Evolutionary conservation across 1,140 invertebrate genomes (phyloP).

Genomic region (Hycleus phaleratus): DNA sequence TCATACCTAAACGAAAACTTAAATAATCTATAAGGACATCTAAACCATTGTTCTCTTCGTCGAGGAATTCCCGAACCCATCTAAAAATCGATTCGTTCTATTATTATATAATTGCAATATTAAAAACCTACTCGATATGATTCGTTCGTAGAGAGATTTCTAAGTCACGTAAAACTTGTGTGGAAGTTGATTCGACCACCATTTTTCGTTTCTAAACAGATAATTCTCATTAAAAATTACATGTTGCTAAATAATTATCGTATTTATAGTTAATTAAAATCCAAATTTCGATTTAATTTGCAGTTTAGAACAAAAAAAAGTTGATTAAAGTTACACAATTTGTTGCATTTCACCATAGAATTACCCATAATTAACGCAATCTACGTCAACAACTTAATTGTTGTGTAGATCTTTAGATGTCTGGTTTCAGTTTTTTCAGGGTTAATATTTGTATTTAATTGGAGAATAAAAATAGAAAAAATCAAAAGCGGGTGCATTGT

Average conservation of each 20-base stretch:
- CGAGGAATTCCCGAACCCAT: conserved; percentile 97
- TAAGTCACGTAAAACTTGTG: conserved; percentile 93
- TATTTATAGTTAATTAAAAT: neutral
- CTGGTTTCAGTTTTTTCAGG: too few relatives aligned
- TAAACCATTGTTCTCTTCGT: conserved; percentile 90
- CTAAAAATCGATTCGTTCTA: conserved; percentile 42
- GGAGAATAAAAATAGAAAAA: too few relatives aligned
- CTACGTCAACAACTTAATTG: too few relatives aligned
- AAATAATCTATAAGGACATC: conserved; percentile 97
- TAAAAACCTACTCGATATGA: conserved; percentile 87
- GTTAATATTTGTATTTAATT: too few relatives aligned
- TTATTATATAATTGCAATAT: neutral
- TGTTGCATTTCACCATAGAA: too few relatives aligned
- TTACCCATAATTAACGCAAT: too few relatives aligned
- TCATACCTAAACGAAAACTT: conserved; percentile 86
- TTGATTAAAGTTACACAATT: too few relatives aligned
- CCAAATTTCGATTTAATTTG: too few relatives aligned
- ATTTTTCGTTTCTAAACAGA: conserved; percentile 89
- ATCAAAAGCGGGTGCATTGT: too few relatives aligned
- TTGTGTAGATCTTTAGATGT: too few relatives aligned
- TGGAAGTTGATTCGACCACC: conserved; percentile 94
- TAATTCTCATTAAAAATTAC: neutral
- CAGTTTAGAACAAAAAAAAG: too few relatives aligned
- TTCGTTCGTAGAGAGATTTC: conserved; percentile 98
- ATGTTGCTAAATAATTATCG: neutral